phyloP scores from a whole-genome alignment of 2,888 invertebrate genomes.

The Kryphioiulus occultus region DNA sequence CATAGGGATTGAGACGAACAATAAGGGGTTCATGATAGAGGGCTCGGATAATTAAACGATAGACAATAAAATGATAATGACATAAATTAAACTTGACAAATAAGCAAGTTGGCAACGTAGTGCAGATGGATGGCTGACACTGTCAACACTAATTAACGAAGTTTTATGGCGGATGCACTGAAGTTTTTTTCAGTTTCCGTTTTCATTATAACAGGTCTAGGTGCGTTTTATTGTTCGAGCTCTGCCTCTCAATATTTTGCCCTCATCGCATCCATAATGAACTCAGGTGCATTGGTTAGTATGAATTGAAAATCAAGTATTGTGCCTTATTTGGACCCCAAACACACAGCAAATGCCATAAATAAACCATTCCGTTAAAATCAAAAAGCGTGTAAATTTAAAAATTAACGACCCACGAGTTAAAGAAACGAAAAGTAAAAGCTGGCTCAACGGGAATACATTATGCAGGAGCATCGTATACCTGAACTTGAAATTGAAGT shows the following conservation, averaged over 20 bases:
- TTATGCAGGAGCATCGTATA: not conserved
- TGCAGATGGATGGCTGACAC: slow-evolving; percentile 7
- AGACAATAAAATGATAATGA: not conserved
- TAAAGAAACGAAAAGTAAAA: too few species aligned
- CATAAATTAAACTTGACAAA: not conserved
- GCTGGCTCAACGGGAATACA: not conserved
- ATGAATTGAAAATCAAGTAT: not conserved
- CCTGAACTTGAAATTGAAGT: not conserved
- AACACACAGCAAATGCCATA: too few species aligned
- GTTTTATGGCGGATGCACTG: not conserved
- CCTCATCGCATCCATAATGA: not conserved
- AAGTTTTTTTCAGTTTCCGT: not conserved
- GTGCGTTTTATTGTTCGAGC: not conserved
- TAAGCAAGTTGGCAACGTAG: not conserved
- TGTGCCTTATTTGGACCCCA: too few species aligned
- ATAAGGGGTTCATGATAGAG: not conserved
- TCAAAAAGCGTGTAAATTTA: too few species aligned
- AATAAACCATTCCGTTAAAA: too few species aligned
- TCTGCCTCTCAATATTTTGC: not conserved
- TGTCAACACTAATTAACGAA: not conserved
- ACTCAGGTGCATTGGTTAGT: not conserved
- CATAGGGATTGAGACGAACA: too few species aligned
- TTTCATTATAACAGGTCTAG: not conserved
- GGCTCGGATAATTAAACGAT: not conserved
- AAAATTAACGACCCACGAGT: too few species aligned